Evolutionary conservation across 2,797 vertebrate genomes (phyloP), one percentile per base, ranked within the genome.

Genomic region (Melanotaenia pygmaea): DNA sequence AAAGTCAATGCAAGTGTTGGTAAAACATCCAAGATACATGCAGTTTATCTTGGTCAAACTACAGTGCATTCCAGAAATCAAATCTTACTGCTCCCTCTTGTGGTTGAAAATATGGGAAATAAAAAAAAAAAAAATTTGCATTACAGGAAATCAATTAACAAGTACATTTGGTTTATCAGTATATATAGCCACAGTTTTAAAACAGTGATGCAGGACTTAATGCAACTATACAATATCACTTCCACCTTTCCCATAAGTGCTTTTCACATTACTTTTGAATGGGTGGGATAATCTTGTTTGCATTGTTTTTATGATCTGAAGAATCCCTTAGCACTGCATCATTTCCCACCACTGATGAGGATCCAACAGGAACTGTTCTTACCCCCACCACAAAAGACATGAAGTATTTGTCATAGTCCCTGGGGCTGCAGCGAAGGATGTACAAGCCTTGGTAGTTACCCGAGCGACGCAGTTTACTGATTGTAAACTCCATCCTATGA

Each of bases 381-480:
- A 98, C 98, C 96, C 96, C 96, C 18, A 99, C 88, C 30, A 96
- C 95, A 89, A 99, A 98, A 18, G 97, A 99, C 91, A 99, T 95
- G 83, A 98, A 98, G 88, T 96, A 99, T 59, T 96, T 98, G 88
- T 97, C 94, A 59, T 97, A 99, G 73, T 99, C 97, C 84, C 96
- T 97, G 71, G 98, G 96, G 88, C 97, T 98, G 88, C 96, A 96
- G 59, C 97, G 96, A 67, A 99, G 95, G 77, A 99, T 95, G 65
- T 97, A 99, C 62, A 96, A 88, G 66, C 98, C 98, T 74, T 93
- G 95, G 69, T 96, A 94, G 91, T 96, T 97, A 22, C 97, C 96
- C 0, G 93, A 94, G 81, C 93, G 96, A 79, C 95, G 96, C 86
- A 99, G 91, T 65, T 98, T 98, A 81, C 79, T 93, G 70, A 96